Base-by-base conservation (phyloP, 2,113 vertebrate genomes). In the Reinhardtius hippoglossoides region DNA sequence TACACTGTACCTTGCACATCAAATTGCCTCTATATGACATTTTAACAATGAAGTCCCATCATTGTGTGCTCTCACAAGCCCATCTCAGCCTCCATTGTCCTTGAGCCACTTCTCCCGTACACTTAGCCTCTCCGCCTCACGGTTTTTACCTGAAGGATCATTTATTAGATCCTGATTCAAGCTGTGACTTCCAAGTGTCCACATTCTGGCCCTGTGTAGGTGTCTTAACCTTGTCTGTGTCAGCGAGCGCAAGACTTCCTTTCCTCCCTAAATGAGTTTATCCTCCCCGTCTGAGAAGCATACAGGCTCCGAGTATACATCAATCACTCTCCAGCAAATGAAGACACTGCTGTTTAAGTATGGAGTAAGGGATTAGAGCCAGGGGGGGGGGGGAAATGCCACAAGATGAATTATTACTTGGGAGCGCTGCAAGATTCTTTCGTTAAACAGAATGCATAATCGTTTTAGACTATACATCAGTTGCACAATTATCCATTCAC, bases 81-180 rank as follows among this genome's bases (percentile, higher is more conserved):
- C 78, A 87, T 88, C 71, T 81, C 58, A 76, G 76, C 80, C 52
- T 67, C 65, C 75, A 55, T 67, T 82, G 92, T 89, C 88, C 91
- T 92, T 92, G 88, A 89, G 90, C 82, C 73, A 76, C 83, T 81
- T 83, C 85, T 78, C 66, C 77, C 27, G 56, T 48, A 71, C 81
- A 74, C 84, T 84, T 74, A 76, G 76, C 67, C 73, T 76, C 72
- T 27, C 67, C 67, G 71, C 72, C 74, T 78, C 74, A 46, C 78
- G 73, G 81, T 72, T 87, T 23, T 89, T 80, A 85, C 86, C 87
- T 84, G 85, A 88, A 88, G 87, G 87, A 85, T 86, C 81, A 90
- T 91, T 92, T 89, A 90, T 92, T 90, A 89, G 80, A 80, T 80
- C 81, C 72, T 50, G 85, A 69, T 85, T 89, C 91, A 78, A 84